Conservation (phyloP, 1,140 invertebrate species). For the Diorhabda sublineata region DNA sequence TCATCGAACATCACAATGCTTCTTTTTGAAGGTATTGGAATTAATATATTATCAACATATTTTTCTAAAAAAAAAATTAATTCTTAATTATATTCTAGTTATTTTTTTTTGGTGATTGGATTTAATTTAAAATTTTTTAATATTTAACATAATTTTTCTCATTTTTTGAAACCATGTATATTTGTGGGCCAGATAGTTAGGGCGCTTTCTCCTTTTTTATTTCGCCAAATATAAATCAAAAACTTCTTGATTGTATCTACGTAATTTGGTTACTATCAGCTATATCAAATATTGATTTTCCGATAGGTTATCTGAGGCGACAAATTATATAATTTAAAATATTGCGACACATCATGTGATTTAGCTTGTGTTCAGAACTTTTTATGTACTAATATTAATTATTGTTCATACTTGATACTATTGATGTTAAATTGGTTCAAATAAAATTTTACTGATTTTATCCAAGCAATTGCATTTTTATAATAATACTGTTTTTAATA, state of each 20-base stretch:
- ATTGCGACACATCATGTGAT: too few species aligned
- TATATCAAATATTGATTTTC: neutral
- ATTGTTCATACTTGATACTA: too few species aligned
- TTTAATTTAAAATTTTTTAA: constrained; percentile 17
- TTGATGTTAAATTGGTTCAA: too few species aligned
- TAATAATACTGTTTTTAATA: too few species aligned
- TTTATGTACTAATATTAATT: too few species aligned
- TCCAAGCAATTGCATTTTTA: too few species aligned
- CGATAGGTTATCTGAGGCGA: neutral
- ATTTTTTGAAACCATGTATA: constrained; percentile 43
- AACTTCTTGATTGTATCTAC: neutral
- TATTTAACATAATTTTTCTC: constrained; percentile 25
- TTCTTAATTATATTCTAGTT: constrained; percentile 9
- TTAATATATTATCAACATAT: constrained; percentile 22
- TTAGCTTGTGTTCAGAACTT: too few species aligned
- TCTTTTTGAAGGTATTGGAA: constrained; percentile 41
- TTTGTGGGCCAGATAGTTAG: constrained; percentile 38
- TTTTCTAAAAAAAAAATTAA: constrained; percentile 9
- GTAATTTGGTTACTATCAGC: neutral
- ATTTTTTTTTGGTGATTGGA: constrained; percentile 33
- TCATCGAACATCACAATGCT: constrained; percentile 44
- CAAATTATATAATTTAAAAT: too few species aligned
- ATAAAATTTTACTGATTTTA: too few species aligned
- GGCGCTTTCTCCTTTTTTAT: constrained; percentile 29
- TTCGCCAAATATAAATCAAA: constrained; percentile 16